phyloP scores from a whole-genome alignment of 2,888 invertebrate species.

The Apeira syringaria region DNA sequence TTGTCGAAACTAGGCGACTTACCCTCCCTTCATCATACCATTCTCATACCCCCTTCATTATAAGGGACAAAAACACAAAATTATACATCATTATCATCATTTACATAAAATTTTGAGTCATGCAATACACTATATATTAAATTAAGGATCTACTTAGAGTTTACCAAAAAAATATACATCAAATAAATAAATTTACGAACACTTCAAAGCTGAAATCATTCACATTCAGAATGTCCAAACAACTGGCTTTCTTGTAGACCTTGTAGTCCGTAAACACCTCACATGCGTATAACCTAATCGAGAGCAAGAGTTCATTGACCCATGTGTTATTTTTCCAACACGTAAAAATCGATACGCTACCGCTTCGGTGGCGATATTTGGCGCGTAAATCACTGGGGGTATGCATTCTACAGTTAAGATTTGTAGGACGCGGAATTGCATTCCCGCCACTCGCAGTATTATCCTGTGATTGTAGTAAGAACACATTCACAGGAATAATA shows the following conservation, averaged over 20 bases:
- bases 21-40: no score
- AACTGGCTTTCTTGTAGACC: slow-evolving; percentile 26
- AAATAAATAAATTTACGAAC: slow-evolving; percentile 12
- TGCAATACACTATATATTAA: no score
- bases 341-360: slow-evolving; percentile 29
- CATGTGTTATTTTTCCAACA: slow-evolving; percentile 48
- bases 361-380: slow-evolving; percentile 15
- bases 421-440: slow-evolving; percentile 31
- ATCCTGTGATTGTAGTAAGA: slow-evolving; percentile 90
- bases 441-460: slow-evolving; percentile 89
- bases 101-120: no score
- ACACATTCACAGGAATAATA: slow-evolving; percentile 90
- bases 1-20: no score
- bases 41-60: no score
- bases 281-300: slow-evolving; percentile 53
- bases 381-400: slow-evolving; percentile 13
- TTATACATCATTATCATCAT: no score
- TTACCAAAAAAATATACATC: no score
- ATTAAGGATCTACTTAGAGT: no score
- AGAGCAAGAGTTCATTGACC: slow-evolving; percentile 61
- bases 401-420: slow-evolving; percentile 2
- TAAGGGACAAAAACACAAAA: no score
- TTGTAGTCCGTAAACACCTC: slow-evolving; percentile 45
- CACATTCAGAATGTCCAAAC: slow-evolving; percentile 23
- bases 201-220: no score